Evolutionary conservation across 2,113 vertebrate genomes (phyloP).

Genomic region (Zapornia atra): DNA sequence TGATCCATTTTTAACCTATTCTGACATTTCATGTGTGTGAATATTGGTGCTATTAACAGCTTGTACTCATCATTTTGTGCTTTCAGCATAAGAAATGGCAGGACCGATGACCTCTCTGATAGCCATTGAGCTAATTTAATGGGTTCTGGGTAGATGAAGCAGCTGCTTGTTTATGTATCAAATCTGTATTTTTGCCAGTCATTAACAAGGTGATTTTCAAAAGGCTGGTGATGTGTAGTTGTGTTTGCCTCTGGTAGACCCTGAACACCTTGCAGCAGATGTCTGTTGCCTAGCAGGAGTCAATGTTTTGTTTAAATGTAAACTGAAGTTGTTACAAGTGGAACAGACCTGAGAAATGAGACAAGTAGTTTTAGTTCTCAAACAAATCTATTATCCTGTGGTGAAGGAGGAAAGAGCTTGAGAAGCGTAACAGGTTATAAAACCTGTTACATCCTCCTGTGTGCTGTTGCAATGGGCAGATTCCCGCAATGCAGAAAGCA

Average conservation of each 20-base stretch:
- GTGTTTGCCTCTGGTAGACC: not conserved
- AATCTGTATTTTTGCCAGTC: not conserved
- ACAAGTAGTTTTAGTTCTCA: not conserved
- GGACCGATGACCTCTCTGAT: slow-evolving; percentile 30
- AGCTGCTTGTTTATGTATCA: slow-evolving; percentile 57
- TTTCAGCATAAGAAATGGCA: slow-evolving; percentile 3
- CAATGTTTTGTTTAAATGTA: not conserved
- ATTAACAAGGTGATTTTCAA: not conserved
- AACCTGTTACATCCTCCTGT: fast-evolving
- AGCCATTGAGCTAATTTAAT: slow-evolving; percentile 49
- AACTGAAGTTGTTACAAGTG: not conserved
- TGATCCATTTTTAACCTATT: not conserved
- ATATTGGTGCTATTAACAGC: not conserved
- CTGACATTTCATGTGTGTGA: not conserved
- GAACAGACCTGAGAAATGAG: not conserved
- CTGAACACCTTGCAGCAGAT: not conserved
- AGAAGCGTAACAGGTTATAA: not conserved
- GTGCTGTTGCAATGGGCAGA: not conserved
- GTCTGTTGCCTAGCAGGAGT: not conserved
- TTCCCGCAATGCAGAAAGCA: fast-evolving
- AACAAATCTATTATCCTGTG: not conserved
- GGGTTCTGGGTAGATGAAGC: slow-evolving; percentile 25
- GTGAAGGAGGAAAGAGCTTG: not conserved
- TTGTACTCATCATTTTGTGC: slow-evolving; percentile 14
- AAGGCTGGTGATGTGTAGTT: not conserved